Evolutionary conservation across 2,113 vertebrate genomes (phyloP), one percentile per base, ranked within the genome.

Genomic region (Tupaia chinensis): DNA sequence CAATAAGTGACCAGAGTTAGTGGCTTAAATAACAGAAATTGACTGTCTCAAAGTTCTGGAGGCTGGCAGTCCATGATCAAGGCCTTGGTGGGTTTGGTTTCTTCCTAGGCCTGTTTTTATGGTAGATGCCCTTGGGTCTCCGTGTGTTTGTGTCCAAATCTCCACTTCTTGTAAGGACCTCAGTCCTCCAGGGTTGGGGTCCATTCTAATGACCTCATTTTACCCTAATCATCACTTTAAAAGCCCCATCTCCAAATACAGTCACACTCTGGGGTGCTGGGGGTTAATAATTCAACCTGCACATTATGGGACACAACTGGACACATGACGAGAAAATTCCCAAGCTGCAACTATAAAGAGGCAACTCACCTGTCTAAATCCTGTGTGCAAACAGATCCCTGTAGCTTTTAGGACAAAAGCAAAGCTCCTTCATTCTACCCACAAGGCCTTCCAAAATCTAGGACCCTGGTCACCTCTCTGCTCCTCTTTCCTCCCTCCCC

Each of bases 371-470:
- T 69, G 5, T 0, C 11, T 7, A n/a, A 27, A 20, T 32, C 19
- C 20, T 44, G 15, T 27, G 1, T 56, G 23, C 7, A 6, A 19
- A 9, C 15, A 29, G 89, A 29, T 34, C 23, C 17, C 44, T 19
- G 3, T 10, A 25, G 61, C 4, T 29, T 10, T 14, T 10, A 53
- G 27, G 73, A 14, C 5, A 70, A 81, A 54, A 32, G 23, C n/a
- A 23, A 60, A n/a, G 19, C 3, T 61, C 20, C 66, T 66, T 22
- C 23, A 1, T 2, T 83, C 9, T 7, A 12, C 5, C n/a, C 9
- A 19, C 0, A 5, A n/a, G 11, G 13, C 2, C 29, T 53, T 81
- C 29, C 13, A 63, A 2, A 20, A 4, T 15, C 13, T 0, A 16
- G 9, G 12, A 5, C 12, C 27, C 20, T 54, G 17, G 0, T 22